Conservation (phyloP, 1,140 invertebrate genomes). For the Samia ricini region DNA sequence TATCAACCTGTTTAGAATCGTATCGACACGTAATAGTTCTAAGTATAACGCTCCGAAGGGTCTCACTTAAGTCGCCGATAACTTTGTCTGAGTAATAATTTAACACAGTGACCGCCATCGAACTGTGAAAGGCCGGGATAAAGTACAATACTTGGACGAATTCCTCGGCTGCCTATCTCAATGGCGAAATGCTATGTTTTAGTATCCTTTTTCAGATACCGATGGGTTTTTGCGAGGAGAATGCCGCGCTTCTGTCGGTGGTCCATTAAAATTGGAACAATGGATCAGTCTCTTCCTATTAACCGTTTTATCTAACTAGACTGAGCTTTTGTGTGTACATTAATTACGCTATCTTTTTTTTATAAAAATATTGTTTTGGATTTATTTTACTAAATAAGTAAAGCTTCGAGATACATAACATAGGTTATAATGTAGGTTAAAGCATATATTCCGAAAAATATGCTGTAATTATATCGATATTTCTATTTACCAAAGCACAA, state of each 20-base stretch:
- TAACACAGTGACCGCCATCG: constrained; percentile 62
- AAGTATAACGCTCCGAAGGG: constrained; percentile 8
- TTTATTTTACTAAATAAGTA: background rate
- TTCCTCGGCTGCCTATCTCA: constrained; percentile 55
- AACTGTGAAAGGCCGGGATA: constrained; percentile 70
- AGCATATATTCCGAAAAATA: too few species aligned
- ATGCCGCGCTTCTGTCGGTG: constrained; percentile 59
- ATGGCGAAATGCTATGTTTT: constrained; percentile 61
- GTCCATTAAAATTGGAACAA: constrained; percentile 71
- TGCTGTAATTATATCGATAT: too few species aligned
- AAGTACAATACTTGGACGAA: constrained; percentile 66
- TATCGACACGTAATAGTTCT: constrained; percentile 4
- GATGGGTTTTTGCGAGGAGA: constrained; percentile 64
- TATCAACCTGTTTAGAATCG: background rate
- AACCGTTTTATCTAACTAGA: constrained; percentile 66
- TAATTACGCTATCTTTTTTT: background rate
- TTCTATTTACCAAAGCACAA: too few species aligned
- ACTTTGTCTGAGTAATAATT: constrained; percentile 58
- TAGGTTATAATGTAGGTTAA: too few species aligned
- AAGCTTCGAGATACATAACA: too few species aligned
- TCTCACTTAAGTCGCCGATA: constrained; percentile 45
- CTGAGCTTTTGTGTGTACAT: constrained; percentile 8
- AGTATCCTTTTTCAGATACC: constrained; percentile 56
- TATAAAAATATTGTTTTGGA: background rate
- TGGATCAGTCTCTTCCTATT: constrained; percentile 65